Conservation (phyloP, 2,797 vertebrate species). For the Pseudomugil tenellus region DNA sequence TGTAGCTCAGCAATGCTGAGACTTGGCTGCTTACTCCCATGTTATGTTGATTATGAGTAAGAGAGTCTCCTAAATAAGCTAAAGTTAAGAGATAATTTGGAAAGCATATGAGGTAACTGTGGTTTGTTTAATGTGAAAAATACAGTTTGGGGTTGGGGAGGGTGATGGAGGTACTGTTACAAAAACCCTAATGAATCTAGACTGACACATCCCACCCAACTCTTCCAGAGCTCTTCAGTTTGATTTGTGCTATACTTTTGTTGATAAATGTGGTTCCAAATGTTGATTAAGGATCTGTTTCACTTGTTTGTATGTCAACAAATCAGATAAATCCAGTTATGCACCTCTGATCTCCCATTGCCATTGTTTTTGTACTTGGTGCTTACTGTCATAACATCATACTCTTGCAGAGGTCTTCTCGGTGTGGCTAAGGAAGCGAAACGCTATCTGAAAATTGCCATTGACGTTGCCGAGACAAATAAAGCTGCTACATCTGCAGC, state of each 20-base stretch:
- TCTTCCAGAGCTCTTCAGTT: constrained; percentile 56
- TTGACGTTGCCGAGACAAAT: constrained; percentile 80
- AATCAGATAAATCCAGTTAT: constrained; percentile 76
- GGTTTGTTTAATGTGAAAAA: constrained; percentile 80
- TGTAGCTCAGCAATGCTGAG: constrained; percentile 60
- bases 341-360: constrained; percentile 78
- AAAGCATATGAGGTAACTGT: constrained; percentile 79
- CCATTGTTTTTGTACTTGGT: constrained; percentile 77
- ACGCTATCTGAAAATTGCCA: constrained; percentile 79
- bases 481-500: constrained; percentile 82
- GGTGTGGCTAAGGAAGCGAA: constrained; percentile 60
- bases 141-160: constrained; percentile 61
- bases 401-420: constrained; percentile 69
- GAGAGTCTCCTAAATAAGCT: constrained; percentile 76
- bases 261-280: constrained; percentile 81
- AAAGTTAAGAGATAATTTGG: constrained; percentile 77
- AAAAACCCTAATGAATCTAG: constrained; percentile 74
- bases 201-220: constrained; percentile 81
- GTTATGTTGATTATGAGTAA: constrained; percentile 77
- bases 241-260: constrained; percentile 70
- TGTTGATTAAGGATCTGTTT: constrained; percentile 82
- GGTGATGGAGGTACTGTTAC: constrained; percentile 76
- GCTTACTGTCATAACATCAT: constrained; percentile 82
- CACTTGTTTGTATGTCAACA: constrained; percentile 83
- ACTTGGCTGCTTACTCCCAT: constrained; percentile 64